Conservation (phyloP, 2,113 vertebrate species). For the Gambusia holbrooki region DNA sequence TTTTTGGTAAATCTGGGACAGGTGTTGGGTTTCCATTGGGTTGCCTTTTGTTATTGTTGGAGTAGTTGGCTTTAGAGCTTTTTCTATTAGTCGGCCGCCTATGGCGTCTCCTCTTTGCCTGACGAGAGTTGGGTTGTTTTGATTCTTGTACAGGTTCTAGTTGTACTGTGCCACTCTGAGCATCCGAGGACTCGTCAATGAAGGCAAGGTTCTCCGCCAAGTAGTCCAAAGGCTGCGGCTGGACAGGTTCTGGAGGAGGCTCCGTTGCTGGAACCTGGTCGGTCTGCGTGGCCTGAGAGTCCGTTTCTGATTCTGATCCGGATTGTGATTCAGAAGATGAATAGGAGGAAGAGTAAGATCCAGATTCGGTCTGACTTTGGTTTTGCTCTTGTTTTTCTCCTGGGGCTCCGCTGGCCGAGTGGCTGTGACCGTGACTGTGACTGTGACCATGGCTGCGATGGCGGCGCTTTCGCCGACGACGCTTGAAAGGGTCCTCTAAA, state of each 20-base stretch:
- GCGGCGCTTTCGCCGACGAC: constrained; percentile 66
- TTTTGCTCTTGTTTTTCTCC: constrained; percentile 44
- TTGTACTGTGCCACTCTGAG: constrained; percentile 82
- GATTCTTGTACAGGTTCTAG: constrained; percentile 69
- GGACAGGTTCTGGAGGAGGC: constrained; percentile 34
- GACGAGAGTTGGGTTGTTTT: constrained; percentile 42
- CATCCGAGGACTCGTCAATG: constrained; percentile 90
- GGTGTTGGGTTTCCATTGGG: constrained; percentile 68
- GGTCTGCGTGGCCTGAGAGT: constrained; percentile 75
- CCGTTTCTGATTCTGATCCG: constrained; percentile 66
- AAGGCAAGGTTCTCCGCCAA: constrained; percentile 89
- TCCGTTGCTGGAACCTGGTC: constrained; percentile 66
- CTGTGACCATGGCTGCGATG: constrained; percentile 65
- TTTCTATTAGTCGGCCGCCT: constrained; percentile 57
- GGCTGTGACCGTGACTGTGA: constrained; percentile 51
- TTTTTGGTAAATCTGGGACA: constrained; percentile 45
- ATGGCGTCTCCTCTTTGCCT: constrained; percentile 72
- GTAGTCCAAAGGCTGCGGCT: constrained; percentile 84
- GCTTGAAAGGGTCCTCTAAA: constrained; percentile 79
- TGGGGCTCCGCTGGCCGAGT: constrained; percentile 22
- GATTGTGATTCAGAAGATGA: constrained; percentile 69
- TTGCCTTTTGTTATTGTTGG: constrained; percentile 37
- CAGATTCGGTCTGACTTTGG: constrained; percentile 60
- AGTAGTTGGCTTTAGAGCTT: constrained; percentile 49
- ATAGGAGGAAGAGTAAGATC: constrained; percentile 69